These are phyloP conservation scores for Magallana gigas DNA, from an alignment of 1,140 invertebrate species.

Conservation along the genomic window DNA sequence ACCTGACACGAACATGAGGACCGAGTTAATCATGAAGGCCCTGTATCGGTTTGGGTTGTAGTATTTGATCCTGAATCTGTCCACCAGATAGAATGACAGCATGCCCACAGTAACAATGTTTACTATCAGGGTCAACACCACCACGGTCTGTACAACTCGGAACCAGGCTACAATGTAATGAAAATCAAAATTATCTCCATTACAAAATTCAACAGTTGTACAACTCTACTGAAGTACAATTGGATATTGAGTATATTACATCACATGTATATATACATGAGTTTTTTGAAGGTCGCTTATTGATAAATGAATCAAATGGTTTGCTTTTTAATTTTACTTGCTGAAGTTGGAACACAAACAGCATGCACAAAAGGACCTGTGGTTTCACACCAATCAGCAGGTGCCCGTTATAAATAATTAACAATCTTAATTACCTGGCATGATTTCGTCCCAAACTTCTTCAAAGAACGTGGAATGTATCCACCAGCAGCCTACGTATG, in stretches of 20 bases:
- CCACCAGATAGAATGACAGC: background rate
- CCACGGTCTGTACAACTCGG: background rate
- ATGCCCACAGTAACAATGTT: background rate
- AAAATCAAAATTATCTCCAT: background rate
- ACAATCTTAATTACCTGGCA: constrained; percentile 85
- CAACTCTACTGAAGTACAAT: too few relatives aligned
- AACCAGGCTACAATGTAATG: constrained; percentile 28
- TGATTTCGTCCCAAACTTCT: constrained; percentile 92
- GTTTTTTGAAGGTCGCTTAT: too few relatives aligned
- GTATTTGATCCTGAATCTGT: constrained; percentile 40
- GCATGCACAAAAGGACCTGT: too few relatives aligned
- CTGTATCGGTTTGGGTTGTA: constrained; percentile 61
- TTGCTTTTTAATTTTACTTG: too few relatives aligned
- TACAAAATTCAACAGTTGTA: too few relatives aligned
- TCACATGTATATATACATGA: too few relatives aligned
- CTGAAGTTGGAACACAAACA: too few relatives aligned
- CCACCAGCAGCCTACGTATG: constrained; percentile 96
- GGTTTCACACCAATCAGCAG: too few relatives aligned
- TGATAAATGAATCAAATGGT: too few relatives aligned
- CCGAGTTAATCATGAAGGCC: constrained; percentile 65
- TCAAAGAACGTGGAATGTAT: constrained; percentile 94
- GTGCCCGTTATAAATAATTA: too few relatives aligned
- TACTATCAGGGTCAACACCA: background rate
- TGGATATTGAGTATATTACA: too few relatives aligned
- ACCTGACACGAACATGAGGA: constrained; percentile 67